These are phyloP conservation scores for Nycticorax nycticorax DNA, from an alignment of 2,113 vertebrate genomes.

Conservation along the genomic window DNA sequence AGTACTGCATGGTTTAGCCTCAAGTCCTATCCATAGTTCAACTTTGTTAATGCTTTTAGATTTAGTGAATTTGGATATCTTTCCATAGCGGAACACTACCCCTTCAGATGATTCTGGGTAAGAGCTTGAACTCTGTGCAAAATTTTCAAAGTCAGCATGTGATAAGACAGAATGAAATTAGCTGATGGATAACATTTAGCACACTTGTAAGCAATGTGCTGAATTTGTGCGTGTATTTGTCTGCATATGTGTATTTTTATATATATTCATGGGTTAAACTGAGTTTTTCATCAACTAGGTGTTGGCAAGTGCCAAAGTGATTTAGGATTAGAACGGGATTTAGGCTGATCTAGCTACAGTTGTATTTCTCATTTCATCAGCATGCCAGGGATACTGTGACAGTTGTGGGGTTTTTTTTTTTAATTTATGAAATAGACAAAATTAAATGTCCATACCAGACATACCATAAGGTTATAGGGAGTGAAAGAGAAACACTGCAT, in stretches of 20 bases:
- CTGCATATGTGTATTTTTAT: not conserved
- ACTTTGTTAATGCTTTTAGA: not conserved
- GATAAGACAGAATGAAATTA: not conserved
- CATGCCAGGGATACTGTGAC: slow-evolving; percentile 35
- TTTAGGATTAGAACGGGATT: not conserved
- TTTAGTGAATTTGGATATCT: not conserved
- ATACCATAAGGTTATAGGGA: slow-evolving; percentile 55
- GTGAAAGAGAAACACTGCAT: slow-evolving; percentile 58
- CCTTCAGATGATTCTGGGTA: not conserved
- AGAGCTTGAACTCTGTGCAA: not conserved
- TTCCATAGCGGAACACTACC: not conserved
- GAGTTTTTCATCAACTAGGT: not conserved
- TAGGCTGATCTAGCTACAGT: not conserved
- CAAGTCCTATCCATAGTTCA: not conserved
- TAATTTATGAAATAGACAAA: slow-evolving; percentile 62
- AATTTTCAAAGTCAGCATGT: slow-evolving; percentile 11
- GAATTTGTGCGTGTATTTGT: not conserved
- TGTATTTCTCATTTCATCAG: slow-evolving; percentile 28
- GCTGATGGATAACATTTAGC: not conserved
- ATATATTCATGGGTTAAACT: slow-evolving; percentile 11
- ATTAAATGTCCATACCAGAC: slow-evolving; percentile 80
- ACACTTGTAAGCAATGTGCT: not conserved
- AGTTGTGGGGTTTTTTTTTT: slow-evolving; percentile 8
- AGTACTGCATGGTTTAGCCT: not conserved
- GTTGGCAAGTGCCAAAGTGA: not conserved